A percentile compares a stretch with the other conserved stretches of the same genome.
Evolutionary conservation across 2,888 invertebrate species (phyloP).

Genomic region (Caenorhabditis virilis): DNA sequence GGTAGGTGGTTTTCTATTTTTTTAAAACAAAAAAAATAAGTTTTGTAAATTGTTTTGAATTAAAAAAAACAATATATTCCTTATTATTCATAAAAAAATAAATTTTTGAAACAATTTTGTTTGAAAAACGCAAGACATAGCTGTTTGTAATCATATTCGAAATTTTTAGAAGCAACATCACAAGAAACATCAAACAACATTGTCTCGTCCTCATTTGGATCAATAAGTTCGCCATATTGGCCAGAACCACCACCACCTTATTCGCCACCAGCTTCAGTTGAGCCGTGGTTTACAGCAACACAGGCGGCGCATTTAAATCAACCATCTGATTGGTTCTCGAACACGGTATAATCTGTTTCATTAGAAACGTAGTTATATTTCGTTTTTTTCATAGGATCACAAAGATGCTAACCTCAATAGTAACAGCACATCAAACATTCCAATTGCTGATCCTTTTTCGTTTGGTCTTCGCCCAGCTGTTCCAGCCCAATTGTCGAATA

Average conservation of each 20-base stretch:
- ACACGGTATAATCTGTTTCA: not conserved
- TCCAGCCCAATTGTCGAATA: too few relatives aligned
- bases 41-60: not conserved
- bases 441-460: not conserved
- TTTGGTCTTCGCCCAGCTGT: too few relatives aligned
- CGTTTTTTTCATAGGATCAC: not conserved
- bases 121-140: too few relatives aligned
- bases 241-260: slow-evolving; percentile 53
- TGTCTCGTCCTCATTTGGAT: not conserved
- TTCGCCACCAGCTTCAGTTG: slow-evolving; percentile 19
- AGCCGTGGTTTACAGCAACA: slow-evolving; percentile 6
- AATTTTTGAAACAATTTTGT: too few relatives aligned
- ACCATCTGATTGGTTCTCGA: slow-evolving; percentile 13
- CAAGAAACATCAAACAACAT: slow-evolving; percentile 1
- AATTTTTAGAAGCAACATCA: slow-evolving; percentile 13
- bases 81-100: too few relatives aligned
- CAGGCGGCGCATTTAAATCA: not conserved
- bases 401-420: too few relatives aligned
- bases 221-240: slow-evolving; percentile 15
- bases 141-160: too few relatives aligned
- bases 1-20: slow-evolving; percentile 4
- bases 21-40: not conserved
- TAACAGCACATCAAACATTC: too few relatives aligned
- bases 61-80: too few relatives aligned
- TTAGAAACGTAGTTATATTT: slow-evolving; percentile 4